Evolutionary conservation across 2,888 invertebrate species (phyloP), one percentile per base, ranked within the genome.

Genomic region (Barypeithes pellucidus): DNA sequence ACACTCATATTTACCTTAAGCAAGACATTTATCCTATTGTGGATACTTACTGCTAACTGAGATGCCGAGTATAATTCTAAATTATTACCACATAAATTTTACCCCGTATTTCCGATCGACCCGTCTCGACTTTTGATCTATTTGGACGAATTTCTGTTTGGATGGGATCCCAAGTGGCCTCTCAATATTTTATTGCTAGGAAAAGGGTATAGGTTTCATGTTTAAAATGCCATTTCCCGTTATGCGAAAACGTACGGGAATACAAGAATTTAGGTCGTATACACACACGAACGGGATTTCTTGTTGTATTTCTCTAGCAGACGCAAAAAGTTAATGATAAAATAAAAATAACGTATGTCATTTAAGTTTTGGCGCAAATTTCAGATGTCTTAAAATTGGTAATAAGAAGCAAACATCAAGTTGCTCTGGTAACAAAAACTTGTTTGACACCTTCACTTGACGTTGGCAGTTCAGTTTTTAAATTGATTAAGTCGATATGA

Each of bases 151-250:
- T 47, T 47, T 47, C 47, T 20, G n/a, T 8, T 47, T 20, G 47
- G 47, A 47, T 47, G 47, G 47, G 47, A 47, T 47, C 47, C 47
- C 47, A n/a, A 47, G 47, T 47, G 47, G 47, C 11, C 47, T 20
- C 47, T 47, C 20, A 47, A 47, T 20, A 47, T 47, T 47, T 47
- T 47, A 47, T 47, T 47, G 47, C 18, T 47, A 47, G 47, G 47
- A 47, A 47, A 47, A 47, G 11, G 47, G 47, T 47, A 47, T 47
- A 20, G 20, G 47, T 47, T 47, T 47, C 47, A 5, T 47, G 47
- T 47, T 47, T n/a, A 47, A 45, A 47, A 20, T 9, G 47, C n/a
- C 47, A 8, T 47, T 47, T 47, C 20, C n/a, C 47, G 20, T 47
- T 20, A 9, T 11, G 20, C 11, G 20, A 47, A 20, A 47, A 47